A percentile compares a stretch with the other conserved stretches of the same genome.
phyloP scores from a whole-genome alignment of 2,113 vertebrate species.

The Tychaedon coryphoeus region DNA sequence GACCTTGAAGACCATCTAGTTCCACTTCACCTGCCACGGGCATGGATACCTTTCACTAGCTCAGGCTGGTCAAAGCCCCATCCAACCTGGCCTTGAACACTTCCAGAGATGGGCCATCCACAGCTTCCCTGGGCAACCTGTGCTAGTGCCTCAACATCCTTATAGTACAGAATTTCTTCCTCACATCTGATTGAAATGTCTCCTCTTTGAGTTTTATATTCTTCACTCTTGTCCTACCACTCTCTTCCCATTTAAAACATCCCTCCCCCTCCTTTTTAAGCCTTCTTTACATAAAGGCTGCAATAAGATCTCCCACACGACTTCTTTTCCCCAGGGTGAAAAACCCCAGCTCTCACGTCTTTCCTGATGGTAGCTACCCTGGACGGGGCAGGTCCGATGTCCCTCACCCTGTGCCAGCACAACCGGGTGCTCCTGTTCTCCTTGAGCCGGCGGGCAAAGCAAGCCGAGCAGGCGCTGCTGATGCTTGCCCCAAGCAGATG shows the following conservation, averaged over 20 bases:
- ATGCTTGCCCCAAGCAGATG: accelerated
- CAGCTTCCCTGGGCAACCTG: background rate
- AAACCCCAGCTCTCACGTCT: background rate
- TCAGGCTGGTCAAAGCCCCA: background rate
- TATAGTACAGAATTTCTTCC: background rate
- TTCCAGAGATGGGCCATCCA: background rate
- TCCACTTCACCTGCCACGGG: background rate
- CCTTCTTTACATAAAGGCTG: background rate
- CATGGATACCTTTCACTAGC: background rate
- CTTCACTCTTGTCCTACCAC: background rate
- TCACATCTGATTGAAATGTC: background rate
- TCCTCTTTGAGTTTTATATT: background rate
- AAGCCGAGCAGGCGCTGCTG: background rate
- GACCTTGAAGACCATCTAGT: background rate
- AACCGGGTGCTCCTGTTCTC: accelerated
- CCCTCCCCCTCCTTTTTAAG: background rate
- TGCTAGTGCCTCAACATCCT: background rate
- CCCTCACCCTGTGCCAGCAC: accelerated
- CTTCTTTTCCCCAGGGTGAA: background rate
- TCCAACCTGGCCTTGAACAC: background rate
- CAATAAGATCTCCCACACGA: background rate
- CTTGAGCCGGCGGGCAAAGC: background rate
- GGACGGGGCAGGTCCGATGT: background rate
- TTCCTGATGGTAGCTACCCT: background rate
- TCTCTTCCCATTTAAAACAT: background rate